Conservation (phyloP, 2,888 invertebrate genomes). For the Keiferia lycopersicella region DNA sequence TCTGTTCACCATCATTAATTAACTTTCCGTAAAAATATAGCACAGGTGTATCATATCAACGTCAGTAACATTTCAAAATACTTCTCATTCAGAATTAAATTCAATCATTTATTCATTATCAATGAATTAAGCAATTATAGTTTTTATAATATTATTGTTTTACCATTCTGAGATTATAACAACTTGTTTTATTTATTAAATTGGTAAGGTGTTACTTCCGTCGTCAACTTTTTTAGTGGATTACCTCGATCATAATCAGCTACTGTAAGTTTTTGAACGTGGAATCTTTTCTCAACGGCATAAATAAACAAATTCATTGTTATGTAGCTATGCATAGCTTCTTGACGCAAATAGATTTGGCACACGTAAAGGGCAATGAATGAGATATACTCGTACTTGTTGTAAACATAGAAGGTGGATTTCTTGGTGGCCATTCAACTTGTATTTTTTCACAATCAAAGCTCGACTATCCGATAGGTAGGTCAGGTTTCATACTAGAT, state of each 20-base stretch:
- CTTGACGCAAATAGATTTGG: conserved; percentile 3
- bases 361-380: not conserved
- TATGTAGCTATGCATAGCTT: not conserved
- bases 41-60: no score
- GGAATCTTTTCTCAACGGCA: not conserved
- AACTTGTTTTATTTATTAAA: not conserved
- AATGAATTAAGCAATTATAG: not conserved
- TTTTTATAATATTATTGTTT: conserved; percentile 1
- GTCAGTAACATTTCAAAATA: no score
- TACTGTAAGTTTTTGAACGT: not conserved
- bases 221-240: not conserved
- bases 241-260: not conserved
- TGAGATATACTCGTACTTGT: not conserved
- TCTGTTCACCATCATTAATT: no score
- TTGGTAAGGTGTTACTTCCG: conserved; percentile 6
- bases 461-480: no score
- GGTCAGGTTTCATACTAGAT: no score
- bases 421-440: no score
- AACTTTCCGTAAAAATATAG: no score
- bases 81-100: no score
- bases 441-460: no score
- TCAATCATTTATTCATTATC: not conserved
- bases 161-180: not conserved
- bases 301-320: not conserved
- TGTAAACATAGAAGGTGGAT: not conserved